Conservation (phyloP, 2,113 vertebrate species). For the Amblyornis subalaris region DNA sequence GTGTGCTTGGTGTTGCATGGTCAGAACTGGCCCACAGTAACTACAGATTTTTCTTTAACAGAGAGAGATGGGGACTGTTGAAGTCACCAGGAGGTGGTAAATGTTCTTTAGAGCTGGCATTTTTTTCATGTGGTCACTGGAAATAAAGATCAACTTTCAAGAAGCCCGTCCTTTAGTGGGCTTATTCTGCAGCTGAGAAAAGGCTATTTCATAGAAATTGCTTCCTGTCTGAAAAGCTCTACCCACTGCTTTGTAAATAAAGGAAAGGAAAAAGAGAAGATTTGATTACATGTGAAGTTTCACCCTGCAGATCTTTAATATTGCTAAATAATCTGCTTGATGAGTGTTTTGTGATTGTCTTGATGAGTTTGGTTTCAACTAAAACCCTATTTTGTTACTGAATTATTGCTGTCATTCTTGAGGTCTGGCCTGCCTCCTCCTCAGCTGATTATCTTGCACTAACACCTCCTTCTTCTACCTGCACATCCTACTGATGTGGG, state of each 20-base stretch:
- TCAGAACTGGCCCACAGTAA: background rate
- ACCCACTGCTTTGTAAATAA: background rate
- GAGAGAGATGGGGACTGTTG: no score
- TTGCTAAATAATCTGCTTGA: background rate
- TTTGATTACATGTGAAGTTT: background rate
- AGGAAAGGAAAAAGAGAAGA: background rate
- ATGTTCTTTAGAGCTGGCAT: background rate
- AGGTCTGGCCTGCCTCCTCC: background rate
- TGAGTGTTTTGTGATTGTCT: background rate
- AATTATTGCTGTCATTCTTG: background rate
- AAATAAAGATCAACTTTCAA: background rate
- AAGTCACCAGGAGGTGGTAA: background rate
- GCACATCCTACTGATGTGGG: rapidly evolving
- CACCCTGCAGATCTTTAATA: background rate
- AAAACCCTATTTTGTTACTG: background rate
- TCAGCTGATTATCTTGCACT: background rate
- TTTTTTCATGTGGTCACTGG: background rate
- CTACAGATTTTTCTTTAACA: background rate
- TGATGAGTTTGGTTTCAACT: background rate
- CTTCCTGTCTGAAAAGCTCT: background rate
- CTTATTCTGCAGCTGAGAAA: background rate
- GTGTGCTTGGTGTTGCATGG: background rate
- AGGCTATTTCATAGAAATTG: background rate
- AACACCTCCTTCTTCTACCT: background rate
- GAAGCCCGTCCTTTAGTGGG: background rate